Percentiles rank a stretch among this genome's conserved stretches.
Evolutionary conservation across 2,113 vertebrate genomes (phyloP).

Genomic region (Cheirogaleus medius): DNA sequence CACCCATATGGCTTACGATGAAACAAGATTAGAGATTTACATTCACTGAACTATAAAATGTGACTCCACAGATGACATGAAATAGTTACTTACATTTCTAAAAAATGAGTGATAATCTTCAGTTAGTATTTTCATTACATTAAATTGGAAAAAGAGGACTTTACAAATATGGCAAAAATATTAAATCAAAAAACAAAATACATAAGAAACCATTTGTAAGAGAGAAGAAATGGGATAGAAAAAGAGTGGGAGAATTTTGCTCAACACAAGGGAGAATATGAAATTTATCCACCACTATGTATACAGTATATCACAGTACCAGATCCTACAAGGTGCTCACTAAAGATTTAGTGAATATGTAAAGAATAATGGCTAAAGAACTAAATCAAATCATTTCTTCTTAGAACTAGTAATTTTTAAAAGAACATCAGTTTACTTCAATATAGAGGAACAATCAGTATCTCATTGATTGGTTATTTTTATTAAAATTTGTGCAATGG

Average conservation of each 20-base stretch:
- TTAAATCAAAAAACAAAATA: neutral
- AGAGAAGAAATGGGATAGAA: neutral
- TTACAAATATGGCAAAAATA: neutral
- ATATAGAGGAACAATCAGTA: neutral
- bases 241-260: neutral
- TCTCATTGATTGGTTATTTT: neutral
- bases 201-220: neutral
- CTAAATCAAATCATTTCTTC: neutral
- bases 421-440: neutral
- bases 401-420: neutral
- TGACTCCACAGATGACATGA: neutral
- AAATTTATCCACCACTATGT: neutral
- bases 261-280: neutral
- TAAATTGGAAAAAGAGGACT: neutral
- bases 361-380: neutral
- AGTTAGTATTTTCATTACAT: neutral
- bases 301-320: neutral
- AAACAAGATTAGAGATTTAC: neutral
- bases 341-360: neutral
- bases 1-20: neutral
- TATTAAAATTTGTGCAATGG: neutral
- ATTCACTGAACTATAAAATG: neutral
- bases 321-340: neutral
- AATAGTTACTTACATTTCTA: neutral
- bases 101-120: neutral